Evolutionary conservation across 1,140 invertebrate genomes (phyloP).

Genomic region (Maniola jurtina): DNA sequence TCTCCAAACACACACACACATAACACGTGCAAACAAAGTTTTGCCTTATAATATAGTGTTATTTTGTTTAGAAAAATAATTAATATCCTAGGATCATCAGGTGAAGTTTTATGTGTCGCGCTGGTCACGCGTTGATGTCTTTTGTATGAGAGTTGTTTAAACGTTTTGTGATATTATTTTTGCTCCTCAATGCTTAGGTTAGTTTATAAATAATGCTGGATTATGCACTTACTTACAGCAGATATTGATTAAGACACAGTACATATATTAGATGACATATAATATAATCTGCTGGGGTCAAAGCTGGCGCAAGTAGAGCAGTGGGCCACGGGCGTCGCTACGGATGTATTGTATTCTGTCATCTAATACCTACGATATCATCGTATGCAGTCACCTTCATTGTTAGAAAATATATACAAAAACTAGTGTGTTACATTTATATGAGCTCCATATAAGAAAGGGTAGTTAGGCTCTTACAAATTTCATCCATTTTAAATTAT

Average conservation of each 20-base stretch:
- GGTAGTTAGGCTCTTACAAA: not conserved
- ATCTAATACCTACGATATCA: conserved; percentile 20
- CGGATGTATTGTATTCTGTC: conserved; percentile 27
- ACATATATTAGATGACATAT: conserved; percentile 36
- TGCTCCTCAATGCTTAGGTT: not conserved
- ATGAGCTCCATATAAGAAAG: too few relatives aligned
- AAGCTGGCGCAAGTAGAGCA: conserved; percentile 29
- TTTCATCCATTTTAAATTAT: too few relatives aligned
- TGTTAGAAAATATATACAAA: not conserved
- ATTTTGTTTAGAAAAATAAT: too few relatives aligned
- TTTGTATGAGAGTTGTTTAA: conserved; percentile 21
- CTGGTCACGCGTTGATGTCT: conserved; percentile 30
- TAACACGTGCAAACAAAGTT: too few relatives aligned
- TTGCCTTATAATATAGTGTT: too few relatives aligned
- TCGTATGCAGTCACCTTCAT: not conserved
- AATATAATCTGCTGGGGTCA: conserved; percentile 32
- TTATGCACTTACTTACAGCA: not conserved
- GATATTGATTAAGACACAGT: conserved; percentile 1
- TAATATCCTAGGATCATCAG: too few relatives aligned
- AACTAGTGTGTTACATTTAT: not conserved
- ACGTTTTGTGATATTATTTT: not conserved
- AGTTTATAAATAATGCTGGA: not conserved
- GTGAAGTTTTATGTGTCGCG: not conserved
- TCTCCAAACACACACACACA: too few relatives aligned
- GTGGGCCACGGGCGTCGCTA: conserved; percentile 33